Evolutionary conservation across 2,888 invertebrate species (phyloP).

Genomic region (Pheosia tremula): DNA sequence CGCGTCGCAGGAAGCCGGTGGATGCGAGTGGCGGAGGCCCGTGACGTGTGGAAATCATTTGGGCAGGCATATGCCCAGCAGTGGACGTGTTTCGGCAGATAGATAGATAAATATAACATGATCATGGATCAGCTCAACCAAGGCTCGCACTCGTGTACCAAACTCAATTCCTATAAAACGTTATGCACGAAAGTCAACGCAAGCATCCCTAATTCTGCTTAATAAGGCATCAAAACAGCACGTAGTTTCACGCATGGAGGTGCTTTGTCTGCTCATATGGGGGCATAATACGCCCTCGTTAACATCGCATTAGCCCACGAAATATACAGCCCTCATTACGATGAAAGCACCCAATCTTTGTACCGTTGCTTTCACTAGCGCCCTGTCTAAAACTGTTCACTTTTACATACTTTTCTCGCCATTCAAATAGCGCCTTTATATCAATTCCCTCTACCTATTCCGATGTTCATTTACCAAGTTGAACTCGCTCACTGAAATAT

Average conservation of each 20-base stretch:
- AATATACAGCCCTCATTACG: conserved; percentile 36
- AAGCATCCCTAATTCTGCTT: conserved; percentile 22
- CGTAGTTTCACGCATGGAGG: conserved; percentile 26
- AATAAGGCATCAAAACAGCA: conserved; percentile 36
- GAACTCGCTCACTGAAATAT: conserved; percentile 21
- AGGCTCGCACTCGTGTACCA: background rate
- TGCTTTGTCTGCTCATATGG: conserved; percentile 38
- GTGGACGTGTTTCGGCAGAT: no score
- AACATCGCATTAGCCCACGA: conserved; percentile 53
- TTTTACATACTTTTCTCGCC: conserved; percentile 26
- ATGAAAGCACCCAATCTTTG: conserved; percentile 46
- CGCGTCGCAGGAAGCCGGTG: no score
- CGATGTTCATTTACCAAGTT: conserved; percentile 21
- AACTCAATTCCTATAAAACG: background rate
- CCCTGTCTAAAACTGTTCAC: conserved; percentile 22
- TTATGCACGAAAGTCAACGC: conserved; percentile 10
- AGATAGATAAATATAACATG: background rate
- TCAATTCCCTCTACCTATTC: conserved; percentile 20
- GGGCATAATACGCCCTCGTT: conserved; percentile 47
- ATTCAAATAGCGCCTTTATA: conserved; percentile 26
- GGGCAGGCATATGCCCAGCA: no score
- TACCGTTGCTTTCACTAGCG: conserved; percentile 20
- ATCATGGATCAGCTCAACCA: background rate
- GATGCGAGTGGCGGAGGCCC: no score
- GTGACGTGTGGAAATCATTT: no score